Evolutionary conservation across 1,140 invertebrate species (phyloP).

Genomic region (Scaptomyza montana): DNA sequence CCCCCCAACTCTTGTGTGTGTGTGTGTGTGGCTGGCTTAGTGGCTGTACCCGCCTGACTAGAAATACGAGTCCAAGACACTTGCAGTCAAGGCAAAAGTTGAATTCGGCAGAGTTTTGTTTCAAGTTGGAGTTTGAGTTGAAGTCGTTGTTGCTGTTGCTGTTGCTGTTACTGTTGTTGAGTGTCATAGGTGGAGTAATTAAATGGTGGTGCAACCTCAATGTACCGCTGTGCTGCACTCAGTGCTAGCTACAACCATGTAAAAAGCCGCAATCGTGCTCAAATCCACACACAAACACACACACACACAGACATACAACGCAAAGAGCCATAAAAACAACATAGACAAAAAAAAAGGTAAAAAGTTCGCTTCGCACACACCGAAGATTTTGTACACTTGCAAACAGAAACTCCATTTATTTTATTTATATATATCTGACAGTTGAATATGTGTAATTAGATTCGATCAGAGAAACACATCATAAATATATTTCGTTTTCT

Average conservation of each 20-base stretch:
- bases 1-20: neutral
- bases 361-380: neutral
- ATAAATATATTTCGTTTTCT: too few species aligned
- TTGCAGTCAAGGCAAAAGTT: constrained; percentile 67
- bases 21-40: constrained; percentile 44
- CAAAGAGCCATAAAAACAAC: constrained; percentile 1
- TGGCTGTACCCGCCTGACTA: constrained; percentile 8
- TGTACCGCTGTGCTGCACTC: constrained; percentile 7
- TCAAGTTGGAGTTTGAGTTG: constrained; percentile 52
- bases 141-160: constrained; percentile 4
- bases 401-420: neutral
- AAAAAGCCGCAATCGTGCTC: constrained; percentile 34
- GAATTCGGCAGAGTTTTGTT: constrained; percentile 1
- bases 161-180: constrained; percentile 1
- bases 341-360: neutral
- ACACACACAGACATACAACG: neutral
- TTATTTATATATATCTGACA: too few species aligned
- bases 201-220: constrained; percentile 62
- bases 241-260: constrained; percentile 22
- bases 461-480: too few species aligned
- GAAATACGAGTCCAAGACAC: constrained; percentile 49
- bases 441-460: too few species aligned
- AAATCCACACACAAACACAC: neutral
- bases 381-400: neutral
- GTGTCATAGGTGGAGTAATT: constrained; percentile 55